phyloP scores from a whole-genome alignment of 2,113 vertebrate species.

The Marmota monax region DNA sequence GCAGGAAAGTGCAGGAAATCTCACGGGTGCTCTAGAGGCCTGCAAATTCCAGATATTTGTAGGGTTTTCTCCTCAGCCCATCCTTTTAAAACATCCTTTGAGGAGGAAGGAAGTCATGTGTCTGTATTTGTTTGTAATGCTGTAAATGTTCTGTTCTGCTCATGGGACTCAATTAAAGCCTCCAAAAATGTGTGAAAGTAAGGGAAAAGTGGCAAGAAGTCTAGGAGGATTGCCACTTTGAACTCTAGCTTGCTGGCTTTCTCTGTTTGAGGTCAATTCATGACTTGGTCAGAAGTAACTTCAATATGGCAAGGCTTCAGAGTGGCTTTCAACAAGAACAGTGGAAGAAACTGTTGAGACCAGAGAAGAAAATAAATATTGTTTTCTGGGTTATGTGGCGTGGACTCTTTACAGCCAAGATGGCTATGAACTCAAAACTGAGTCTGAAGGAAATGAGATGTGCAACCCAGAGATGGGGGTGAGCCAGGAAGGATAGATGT shows the following conservation, averaged over 20 bases:
- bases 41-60: constrained; percentile 67
- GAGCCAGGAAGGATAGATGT: not conserved
- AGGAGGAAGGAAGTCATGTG: constrained; percentile 45
- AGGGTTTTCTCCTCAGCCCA: constrained; percentile 21
- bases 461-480: not conserved
- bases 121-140: constrained; percentile 65
- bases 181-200: constrained; percentile 56
- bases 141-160: constrained; percentile 31
- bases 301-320: not conserved
- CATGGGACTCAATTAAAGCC: not conserved
- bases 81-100: constrained; percentile 53
- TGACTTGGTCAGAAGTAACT: not conserved
- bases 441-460: constrained; percentile 32
- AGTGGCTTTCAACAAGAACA: not conserved
- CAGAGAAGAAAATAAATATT: not conserved
- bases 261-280: not conserved
- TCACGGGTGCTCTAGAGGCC: constrained; percentile 53
- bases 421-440: not conserved
- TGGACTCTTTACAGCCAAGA: not conserved
- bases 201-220: constrained; percentile 19
- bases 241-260: constrained; percentile 10
- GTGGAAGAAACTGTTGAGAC: constrained; percentile 39
- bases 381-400: not conserved
- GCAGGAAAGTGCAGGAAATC: constrained; percentile 82
- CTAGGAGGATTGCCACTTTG: constrained; percentile 16